Base-by-base conservation (phyloP, 1,140 invertebrate species). In the Lasaia peninsularis region DNA sequence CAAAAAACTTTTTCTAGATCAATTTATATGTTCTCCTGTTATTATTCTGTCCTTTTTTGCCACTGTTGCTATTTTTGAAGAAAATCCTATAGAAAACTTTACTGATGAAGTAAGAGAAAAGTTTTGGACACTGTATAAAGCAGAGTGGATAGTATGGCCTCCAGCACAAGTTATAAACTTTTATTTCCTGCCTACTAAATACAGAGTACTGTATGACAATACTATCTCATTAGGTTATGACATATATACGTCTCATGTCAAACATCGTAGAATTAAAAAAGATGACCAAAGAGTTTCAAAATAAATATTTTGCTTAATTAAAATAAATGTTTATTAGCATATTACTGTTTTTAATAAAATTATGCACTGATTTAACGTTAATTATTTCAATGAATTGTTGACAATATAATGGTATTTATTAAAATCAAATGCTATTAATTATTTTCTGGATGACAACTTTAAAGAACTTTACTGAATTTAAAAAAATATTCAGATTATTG, bases 181-280 rank as follows among this genome's bases (percentile, higher is more conserved):
- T 88, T 97, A 95, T 79, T 93, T 96, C 70, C 81, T 98, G 62
- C 96, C 96, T 16, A 93, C 93, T 3, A 92, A 91, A 72, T 98
- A 93, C 80, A 91, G 97, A 74, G 95, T 98, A 16, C 88, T 98
- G 9, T 98, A 97, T 87, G 97, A 98, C 77, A 98, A 96, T 84
- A 93, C 93, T 6, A 94, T 98, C 75, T 97, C 96, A 16, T 89
- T 98, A 72, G 94, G 96, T 7, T 98, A 97, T 89, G 97, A 98
- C 82, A 88, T 96, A 44, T 98, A 97, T 76, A 97, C 96, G 11
- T 97, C 96, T 21, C 93, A 96, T 83, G 94, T 98, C 11, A 97
- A 96, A 84, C 92, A 96, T 73, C 67, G 65, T 44, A 87, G 87
- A 59, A 35, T 54, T 24, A 16, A 57, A 33, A 48, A 64, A 48